A percentile compares a stretch with the other conserved stretches of the same genome.
phyloP scores from a whole-genome alignment of 2,797 vertebrate species.

The Onychomys arenicola region DNA sequence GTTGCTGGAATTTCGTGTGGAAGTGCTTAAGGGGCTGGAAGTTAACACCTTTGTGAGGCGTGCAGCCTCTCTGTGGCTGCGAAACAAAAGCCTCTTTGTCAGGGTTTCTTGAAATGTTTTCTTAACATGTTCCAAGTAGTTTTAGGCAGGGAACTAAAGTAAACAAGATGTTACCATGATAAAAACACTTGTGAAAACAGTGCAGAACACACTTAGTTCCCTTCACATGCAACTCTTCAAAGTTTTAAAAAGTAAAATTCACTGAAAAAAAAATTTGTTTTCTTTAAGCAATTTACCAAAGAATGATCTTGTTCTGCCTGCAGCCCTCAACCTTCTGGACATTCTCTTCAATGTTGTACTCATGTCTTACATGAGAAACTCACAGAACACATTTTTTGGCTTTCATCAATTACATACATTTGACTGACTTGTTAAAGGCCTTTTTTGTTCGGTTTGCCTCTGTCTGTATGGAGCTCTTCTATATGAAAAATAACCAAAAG shows the following conservation, averaged over 20 bases:
- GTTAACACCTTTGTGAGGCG: conserved; percentile 99
- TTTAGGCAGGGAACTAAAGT: conserved; percentile 99
- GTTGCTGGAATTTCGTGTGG: conserved; percentile 96
- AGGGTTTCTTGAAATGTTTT: conserved; percentile 98
- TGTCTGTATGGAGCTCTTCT: background rate
- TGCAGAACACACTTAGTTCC: conserved; percentile 94
- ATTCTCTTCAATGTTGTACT: background rate
- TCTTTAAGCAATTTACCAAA: conserved; percentile 74
- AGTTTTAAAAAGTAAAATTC: conserved; percentile 86
- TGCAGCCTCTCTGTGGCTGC: conserved; percentile 92
- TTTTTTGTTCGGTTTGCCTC: conserved; percentile 31
- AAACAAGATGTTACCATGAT: conserved; percentile 99
- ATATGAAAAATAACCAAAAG: conserved; percentile 19
- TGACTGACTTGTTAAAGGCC: conserved; percentile 31
- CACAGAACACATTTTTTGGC: conserved; percentile 4
- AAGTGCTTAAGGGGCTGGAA: conserved; percentile 99
- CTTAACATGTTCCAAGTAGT: conserved; percentile 99
- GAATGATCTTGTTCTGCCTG: conserved; percentile 59
- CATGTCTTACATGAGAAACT: background rate
- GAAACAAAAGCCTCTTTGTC: conserved; percentile 99
- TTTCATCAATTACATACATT: conserved; percentile 50
- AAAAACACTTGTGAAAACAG: conserved; percentile 99
- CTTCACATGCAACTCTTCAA: conserved; percentile 89
- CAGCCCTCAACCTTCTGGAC: conserved; percentile 12
- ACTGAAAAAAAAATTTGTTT: conserved; percentile 49